These are phyloP conservation scores for Tryphoninae sp. DNA, from an alignment of 2,888 invertebrate species.

Conservation along the genomic window DNA sequence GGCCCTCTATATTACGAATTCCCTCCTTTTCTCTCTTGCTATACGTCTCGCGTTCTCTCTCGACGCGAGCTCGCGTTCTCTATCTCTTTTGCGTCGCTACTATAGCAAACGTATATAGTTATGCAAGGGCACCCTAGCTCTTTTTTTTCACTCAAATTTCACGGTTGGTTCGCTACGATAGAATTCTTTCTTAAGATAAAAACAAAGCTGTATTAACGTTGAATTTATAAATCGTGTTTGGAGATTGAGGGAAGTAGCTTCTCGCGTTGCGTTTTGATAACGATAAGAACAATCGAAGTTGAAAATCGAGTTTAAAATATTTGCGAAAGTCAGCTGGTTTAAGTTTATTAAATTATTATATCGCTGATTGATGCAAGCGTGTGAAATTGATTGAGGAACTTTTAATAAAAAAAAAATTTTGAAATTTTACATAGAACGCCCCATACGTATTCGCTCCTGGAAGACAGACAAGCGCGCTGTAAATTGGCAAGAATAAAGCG, in stretches of 20 bases:
- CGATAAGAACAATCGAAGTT: neutral
- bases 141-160: no score
- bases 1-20: constrained; percentile 81
- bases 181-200: no score
- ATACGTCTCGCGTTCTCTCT: constrained; percentile 49
- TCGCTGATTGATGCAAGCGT: no score
- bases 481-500: constrained; percentile 12
- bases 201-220: no score
- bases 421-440: neutral
- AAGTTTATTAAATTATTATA: no score
- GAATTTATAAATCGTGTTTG: no score
- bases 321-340: no score
- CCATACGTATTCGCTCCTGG: neutral
- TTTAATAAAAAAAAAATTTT: neutral
- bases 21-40: constrained; percentile 70
- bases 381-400: neutral
- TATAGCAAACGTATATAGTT: constrained; percentile 8
- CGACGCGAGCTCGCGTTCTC: constrained; percentile 41
- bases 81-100: constrained; percentile 50
- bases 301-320: neutral
- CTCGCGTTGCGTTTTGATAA: neutral
- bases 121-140: neutral
- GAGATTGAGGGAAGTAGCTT: no score
- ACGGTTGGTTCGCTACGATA: no score
- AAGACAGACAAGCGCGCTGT: constrained; percentile 9